Conservation (phyloP, 2,888 invertebrate species). For the Allophyes oxyacanthae region DNA sequence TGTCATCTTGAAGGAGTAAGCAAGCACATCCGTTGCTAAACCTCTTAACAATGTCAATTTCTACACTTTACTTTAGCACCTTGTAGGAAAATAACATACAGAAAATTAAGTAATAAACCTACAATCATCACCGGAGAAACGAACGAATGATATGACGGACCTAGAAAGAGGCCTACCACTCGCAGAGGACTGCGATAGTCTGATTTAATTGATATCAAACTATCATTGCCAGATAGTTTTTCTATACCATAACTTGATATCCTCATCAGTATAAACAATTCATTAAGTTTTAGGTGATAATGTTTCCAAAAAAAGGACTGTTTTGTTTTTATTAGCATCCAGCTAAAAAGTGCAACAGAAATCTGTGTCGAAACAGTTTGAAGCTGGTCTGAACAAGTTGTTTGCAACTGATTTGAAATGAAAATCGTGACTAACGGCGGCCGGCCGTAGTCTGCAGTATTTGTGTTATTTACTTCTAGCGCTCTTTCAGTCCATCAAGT, state of each 20-base stretch:
- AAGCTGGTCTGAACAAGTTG: slow-evolving; percentile 32
- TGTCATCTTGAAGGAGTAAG: slow-evolving; percentile 75
- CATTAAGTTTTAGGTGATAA: no score
- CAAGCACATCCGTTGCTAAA: slow-evolving; percentile 61
- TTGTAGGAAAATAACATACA: neutral
- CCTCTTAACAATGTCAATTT: slow-evolving; percentile 57
- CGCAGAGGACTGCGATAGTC: no score
- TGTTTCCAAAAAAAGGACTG: no score
- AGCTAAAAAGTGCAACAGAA: slow-evolving; percentile 19
- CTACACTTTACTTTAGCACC: slow-evolving; percentile 18
- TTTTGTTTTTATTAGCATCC: no score
- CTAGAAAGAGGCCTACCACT: no score
- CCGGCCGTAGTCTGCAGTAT: slow-evolving; percentile 3
- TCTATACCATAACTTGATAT: no score
- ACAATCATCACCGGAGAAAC: no score
- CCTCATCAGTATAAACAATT: no score
- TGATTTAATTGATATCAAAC: no score
- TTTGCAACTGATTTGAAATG: slow-evolving; percentile 49
- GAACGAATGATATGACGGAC: no score
- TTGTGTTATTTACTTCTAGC: slow-evolving; percentile 20
- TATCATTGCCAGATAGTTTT: no score
- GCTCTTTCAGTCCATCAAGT: slow-evolving; percentile 8
- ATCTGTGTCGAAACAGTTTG: slow-evolving; percentile 24
- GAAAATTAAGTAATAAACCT: neutral
- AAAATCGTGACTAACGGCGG: slow-evolving; percentile 37